Conservation (phyloP, 1,140 invertebrate species). For the Anoplophora glabripennis region DNA sequence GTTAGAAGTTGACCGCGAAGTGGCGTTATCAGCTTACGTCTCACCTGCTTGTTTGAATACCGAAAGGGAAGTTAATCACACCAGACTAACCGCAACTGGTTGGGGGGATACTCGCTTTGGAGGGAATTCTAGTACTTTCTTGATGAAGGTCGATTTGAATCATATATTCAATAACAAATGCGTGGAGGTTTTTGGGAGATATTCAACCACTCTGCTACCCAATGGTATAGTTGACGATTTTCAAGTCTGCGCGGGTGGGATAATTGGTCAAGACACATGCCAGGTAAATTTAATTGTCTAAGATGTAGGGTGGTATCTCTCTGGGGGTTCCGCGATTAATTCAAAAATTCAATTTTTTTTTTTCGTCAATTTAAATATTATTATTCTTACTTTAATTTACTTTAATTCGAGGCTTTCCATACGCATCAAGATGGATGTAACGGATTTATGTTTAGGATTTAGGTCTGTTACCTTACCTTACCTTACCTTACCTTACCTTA, state of each 20-base stretch:
- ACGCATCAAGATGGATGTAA: too few species aligned
- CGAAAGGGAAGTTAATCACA: neutral
- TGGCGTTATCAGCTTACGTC: slow-evolving; percentile 11
- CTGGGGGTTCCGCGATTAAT: too few species aligned
- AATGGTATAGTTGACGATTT: slow-evolving; percentile 4
- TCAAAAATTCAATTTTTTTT: too few species aligned
- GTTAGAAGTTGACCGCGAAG: slow-evolving; percentile 35
- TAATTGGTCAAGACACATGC: neutral
- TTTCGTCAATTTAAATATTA: too few species aligned
- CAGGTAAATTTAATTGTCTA: too few species aligned
- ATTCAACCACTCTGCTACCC: neutral
- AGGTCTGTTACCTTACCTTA: too few species aligned
- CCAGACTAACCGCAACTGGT: slow-evolving; percentile 8
- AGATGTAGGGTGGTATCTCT: too few species aligned
- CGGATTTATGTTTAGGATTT: too few species aligned
- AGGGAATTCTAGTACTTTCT: neutral
- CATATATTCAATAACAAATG: neutral
- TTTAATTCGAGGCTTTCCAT: too few species aligned
- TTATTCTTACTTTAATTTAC: too few species aligned
- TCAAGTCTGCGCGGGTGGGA: slow-evolving; percentile 1
- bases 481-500: too few species aligned
- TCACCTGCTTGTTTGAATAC: slow-evolving; percentile 17
- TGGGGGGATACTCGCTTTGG: slow-evolving; percentile 11
- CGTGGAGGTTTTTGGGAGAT: neutral
- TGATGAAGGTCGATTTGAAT: slow-evolving; percentile 1